Conservation (phyloP, 2,888 invertebrate genomes). For the Drosophila maculinotata region DNA sequence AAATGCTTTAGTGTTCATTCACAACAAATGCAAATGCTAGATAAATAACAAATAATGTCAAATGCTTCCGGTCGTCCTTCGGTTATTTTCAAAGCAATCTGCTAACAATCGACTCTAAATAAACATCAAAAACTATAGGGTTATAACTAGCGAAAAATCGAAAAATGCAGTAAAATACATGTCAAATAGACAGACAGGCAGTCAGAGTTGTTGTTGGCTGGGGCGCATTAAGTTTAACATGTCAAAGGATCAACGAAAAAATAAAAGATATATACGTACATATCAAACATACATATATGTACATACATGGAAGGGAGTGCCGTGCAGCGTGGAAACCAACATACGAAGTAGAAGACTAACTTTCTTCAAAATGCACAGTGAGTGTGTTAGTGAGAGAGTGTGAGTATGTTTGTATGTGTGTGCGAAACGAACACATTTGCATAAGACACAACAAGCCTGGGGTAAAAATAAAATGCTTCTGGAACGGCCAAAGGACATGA, state of each 20-base stretch:
- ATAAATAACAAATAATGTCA: slow-evolving; percentile 55
- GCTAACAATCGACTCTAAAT: slow-evolving; percentile 61
- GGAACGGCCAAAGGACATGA: slow-evolving; percentile 31
- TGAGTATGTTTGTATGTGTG: slow-evolving; percentile 19
- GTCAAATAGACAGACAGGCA: slow-evolving; percentile 46
- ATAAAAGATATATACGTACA: slow-evolving; percentile 22
- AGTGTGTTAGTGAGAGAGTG: slow-evolving; percentile 15
- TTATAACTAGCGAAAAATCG: slow-evolving; percentile 58
- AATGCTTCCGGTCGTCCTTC: slow-evolving; percentile 29
- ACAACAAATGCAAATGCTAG: slow-evolving; percentile 38
- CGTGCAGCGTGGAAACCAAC: slow-evolving; percentile 58
- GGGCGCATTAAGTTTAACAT: slow-evolving; percentile 80
- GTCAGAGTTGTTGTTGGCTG: slow-evolving; percentile 25
- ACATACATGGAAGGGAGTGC: slow-evolving; percentile 9
- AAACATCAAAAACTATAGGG: slow-evolving; percentile 42
- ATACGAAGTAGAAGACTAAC: slow-evolving; percentile 61
- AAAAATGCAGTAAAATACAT: slow-evolving; percentile 65
- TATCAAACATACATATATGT: slow-evolving; percentile 12
- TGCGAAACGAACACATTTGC: slow-evolving; percentile 68
- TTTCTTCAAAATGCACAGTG: slow-evolving; percentile 57
- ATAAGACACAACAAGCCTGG: slow-evolving; percentile 63
- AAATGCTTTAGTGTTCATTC: slow-evolving; percentile 8
- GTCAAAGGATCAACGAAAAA: slow-evolving; percentile 77
- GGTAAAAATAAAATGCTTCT: slow-evolving; percentile 58
- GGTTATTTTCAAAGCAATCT: slow-evolving; percentile 50